Evolutionary conservation across 1,140 invertebrate species (phyloP).

Genomic region (Branchinecta lindahli): DNA sequence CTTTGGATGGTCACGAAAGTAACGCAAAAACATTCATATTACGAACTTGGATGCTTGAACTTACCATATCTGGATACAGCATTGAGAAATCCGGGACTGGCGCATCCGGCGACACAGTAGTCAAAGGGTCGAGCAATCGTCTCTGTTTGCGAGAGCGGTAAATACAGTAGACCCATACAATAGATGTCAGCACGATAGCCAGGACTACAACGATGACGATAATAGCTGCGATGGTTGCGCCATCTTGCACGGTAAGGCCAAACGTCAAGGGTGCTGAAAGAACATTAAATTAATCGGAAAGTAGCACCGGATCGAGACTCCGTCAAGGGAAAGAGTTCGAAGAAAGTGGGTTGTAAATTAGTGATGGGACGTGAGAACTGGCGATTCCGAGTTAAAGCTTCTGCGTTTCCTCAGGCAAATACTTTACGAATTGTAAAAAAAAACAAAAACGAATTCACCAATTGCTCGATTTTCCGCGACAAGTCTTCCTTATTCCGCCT

Average conservation of each 20-base stretch:
- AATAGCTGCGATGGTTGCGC: slow-evolving; percentile 56
- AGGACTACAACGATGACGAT: slow-evolving; percentile 77
- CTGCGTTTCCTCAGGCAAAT: no score
- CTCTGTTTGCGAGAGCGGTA: slow-evolving; percentile 59
- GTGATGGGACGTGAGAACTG: no score
- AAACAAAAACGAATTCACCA: no score
- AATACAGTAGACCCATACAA: slow-evolving; percentile 81
- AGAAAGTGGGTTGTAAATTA: no score
- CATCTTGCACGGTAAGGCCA: slow-evolving; percentile 31
- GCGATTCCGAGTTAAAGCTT: no score
- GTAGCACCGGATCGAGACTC: no score
- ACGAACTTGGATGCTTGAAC: background rate
- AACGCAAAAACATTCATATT: no score
- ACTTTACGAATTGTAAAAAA: no score
- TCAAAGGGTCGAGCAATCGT: slow-evolving; percentile 27
- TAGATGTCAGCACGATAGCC: slow-evolving; percentile 71
- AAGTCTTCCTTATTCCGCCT: no score
- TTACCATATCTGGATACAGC: slow-evolving; percentile 2
- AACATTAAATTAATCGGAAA: slow-evolving; percentile 12
- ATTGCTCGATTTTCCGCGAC: no score
- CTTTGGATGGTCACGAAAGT: no score
- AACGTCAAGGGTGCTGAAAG: background rate
- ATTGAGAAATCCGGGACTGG: background rate
- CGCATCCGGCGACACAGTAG: background rate
- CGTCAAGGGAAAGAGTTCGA: no score